phyloP scores from a whole-genome alignment of 2,797 vertebrate species.

The Liasis olivaceus region DNA sequence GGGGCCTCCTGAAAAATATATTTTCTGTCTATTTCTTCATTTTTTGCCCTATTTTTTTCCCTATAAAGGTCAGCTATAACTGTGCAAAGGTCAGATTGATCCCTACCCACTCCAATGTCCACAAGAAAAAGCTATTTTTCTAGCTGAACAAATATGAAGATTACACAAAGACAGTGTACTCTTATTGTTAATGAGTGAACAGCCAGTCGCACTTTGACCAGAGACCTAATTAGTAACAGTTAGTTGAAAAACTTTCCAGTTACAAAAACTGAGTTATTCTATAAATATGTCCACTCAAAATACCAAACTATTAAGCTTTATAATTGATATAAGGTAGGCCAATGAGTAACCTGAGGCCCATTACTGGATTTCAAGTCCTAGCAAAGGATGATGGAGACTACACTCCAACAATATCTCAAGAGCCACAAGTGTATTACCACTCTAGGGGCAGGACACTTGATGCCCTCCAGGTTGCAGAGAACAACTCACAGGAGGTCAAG shows the following conservation, averaged over 20 bases:
- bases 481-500: no score
- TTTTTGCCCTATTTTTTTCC: not conserved
- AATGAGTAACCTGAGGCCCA: not conserved
- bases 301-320: not conserved
- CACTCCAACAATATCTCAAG: not conserved
- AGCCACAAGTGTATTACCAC: not conserved
- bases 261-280: not conserved
- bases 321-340: not conserved
- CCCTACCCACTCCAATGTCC: not conserved
- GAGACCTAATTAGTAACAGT: not conserved
- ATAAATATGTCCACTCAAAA: not conserved
- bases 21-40: not conserved
- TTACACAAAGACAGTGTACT: not conserved
- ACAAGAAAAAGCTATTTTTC: not conserved
- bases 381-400: not conserved
- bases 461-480: not conserved
- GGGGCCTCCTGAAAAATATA: not conserved
- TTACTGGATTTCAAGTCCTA: not conserved
- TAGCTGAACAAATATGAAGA: not conserved
- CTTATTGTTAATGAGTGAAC: not conserved
- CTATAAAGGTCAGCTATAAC: not conserved
- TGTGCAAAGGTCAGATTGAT: not conserved
- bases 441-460: not conserved
- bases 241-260: not conserved
- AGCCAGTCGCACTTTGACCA: not conserved